Conservation (phyloP, 2,888 invertebrate genomes). For the Pristionchus arcanus region DNA sequence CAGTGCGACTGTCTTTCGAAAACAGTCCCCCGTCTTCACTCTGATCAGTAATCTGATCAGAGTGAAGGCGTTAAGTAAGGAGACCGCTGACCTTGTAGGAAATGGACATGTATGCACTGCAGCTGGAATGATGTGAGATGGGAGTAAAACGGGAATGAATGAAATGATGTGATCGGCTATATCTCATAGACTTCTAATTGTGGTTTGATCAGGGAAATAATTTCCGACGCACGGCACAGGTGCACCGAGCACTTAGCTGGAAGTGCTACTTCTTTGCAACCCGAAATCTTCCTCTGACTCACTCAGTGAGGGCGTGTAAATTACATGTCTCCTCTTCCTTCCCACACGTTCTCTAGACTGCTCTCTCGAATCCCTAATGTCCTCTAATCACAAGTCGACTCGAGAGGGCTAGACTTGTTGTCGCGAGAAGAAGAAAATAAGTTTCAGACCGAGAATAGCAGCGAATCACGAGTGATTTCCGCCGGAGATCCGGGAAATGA, state of each 20-base stretch:
- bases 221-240: background rate
- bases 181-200: background rate
- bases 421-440: background rate
- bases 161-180: background rate
- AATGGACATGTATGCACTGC: background rate
- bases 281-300: background rate
- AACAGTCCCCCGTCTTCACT: background rate
- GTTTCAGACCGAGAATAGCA: background rate
- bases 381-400: background rate
- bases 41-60: background rate
- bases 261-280: background rate
- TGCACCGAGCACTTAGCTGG: background rate
- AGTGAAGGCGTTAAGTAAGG: background rate
- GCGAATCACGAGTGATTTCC: background rate
- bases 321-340: background rate
- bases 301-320: background rate
- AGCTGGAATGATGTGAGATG: background rate
- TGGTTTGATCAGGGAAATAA: background rate
- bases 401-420: background rate
- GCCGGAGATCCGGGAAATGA: background rate
- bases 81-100: background rate
- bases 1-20: constrained; percentile 38
- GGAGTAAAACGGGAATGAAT: background rate
- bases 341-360: background rate
- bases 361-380: background rate